Percentiles rank a stretch among this genome's conserved stretches.
These are phyloP conservation scores for Lamproptera curius DNA, from an alignment of 2,888 invertebrate genomes.

Conservation along the genomic window DNA sequence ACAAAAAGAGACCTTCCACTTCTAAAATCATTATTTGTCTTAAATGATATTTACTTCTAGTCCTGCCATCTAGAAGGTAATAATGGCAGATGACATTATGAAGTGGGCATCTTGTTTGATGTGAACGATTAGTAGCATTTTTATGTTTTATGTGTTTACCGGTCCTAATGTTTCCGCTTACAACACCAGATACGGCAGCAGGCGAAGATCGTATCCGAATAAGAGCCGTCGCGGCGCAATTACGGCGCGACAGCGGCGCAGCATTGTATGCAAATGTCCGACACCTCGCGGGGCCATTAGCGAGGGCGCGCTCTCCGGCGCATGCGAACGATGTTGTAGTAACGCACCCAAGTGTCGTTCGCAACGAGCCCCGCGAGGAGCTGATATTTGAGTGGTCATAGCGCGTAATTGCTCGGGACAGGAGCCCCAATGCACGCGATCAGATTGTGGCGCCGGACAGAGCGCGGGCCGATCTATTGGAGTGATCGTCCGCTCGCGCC, in stretches of 20 bases:
- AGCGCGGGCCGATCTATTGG: conserved; percentile 29
- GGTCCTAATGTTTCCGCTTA: too few species aligned
- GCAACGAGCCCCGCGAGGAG: not conserved
- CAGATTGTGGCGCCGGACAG: conserved; percentile 13
- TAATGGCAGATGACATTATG: too few species aligned
- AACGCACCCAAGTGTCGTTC: not conserved
- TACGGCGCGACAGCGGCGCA: conserved; percentile 6
- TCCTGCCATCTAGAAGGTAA: too few species aligned
- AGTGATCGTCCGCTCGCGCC: conserved; percentile 34
- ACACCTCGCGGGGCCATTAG: conserved; percentile 27
- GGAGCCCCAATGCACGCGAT: conserved; percentile 8
- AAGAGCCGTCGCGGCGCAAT: not conserved
- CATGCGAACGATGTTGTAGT: not conserved
- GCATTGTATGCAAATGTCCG: conserved; percentile 50
- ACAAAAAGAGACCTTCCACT: too few species aligned
- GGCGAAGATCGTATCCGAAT: not conserved
- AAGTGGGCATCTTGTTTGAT: too few species aligned
- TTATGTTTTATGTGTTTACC: too few species aligned
- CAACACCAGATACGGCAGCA: not conserved
- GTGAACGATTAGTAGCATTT: too few species aligned
- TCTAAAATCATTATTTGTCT: too few species aligned
- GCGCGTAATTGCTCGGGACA: not conserved
- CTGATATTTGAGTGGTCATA: not conserved
- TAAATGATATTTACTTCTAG: too few species aligned
- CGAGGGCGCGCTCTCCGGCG: not conserved